Evolutionary conservation across 1,140 invertebrate genomes (phyloP).

Genomic region (Hesperophylax magnus): DNA sequence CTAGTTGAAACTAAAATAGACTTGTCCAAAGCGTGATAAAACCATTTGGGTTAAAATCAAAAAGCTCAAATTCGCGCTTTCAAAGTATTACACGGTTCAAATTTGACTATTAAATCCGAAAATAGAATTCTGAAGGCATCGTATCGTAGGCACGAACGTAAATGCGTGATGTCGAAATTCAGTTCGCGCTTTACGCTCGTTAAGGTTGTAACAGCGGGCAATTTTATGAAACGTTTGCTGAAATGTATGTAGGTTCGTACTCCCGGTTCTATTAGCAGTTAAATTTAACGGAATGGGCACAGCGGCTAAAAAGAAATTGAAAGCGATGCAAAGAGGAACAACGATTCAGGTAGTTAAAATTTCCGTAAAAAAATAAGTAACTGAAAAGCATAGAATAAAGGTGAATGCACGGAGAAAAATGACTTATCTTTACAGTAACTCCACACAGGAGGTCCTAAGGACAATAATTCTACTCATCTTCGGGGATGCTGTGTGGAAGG

Average conservation of each 20-base stretch:
- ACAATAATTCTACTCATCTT: no score
- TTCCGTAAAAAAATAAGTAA: background rate
- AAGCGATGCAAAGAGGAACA: background rate
- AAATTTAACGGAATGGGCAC: background rate
- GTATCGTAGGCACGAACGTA: background rate
- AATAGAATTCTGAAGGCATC: background rate
- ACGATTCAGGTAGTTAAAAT: background rate
- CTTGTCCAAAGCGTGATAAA: no score
- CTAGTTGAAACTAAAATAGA: no score
- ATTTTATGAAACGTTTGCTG: background rate
- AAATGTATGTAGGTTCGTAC: background rate
- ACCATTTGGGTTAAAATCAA: no score
- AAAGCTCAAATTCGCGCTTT: no score
- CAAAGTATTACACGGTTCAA: background rate
- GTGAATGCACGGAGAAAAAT: no score
- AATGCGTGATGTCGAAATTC: background rate
- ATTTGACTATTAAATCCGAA: background rate
- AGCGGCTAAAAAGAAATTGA: background rate
- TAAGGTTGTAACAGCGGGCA: background rate
- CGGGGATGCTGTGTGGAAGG: no score
- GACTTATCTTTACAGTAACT: no score
- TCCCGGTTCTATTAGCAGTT: constrained; percentile 18
- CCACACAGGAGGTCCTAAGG: no score
- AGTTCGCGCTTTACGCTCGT: background rate
- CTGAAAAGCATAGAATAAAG: background rate